Percentiles rank a stretch among this genome's conserved stretches.
Evolutionary conservation across 1,140 invertebrate genomes (phyloP).

Genomic region (Diplogasteroides magnus): DNA sequence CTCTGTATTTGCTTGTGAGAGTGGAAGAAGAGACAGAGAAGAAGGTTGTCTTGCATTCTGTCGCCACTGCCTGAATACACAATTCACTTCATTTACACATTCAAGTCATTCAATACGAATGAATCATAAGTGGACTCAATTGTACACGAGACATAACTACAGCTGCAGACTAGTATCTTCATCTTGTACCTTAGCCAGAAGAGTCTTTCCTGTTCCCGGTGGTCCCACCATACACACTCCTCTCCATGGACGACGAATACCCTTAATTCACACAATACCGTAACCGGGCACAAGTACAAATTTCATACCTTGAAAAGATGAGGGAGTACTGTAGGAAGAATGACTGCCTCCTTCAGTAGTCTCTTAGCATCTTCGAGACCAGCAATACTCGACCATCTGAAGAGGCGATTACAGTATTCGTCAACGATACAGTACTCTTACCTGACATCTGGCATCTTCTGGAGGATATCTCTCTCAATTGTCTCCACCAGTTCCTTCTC

Average conservation of each 20-base stretch:
- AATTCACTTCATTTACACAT: too few relatives aligned
- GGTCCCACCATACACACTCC: constrained; percentile 68
- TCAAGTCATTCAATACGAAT: too few relatives aligned
- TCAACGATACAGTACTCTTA: neutral
- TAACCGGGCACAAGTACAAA: constrained; percentile 68
- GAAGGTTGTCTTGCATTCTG: constrained; percentile 97
- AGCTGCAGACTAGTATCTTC: too few relatives aligned
- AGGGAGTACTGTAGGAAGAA: constrained; percentile 94
- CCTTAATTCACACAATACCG: constrained; percentile 24
- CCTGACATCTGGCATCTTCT: neutral
- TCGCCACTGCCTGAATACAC: constrained; percentile 98
- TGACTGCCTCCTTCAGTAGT: constrained; percentile 91
- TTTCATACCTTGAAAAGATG: constrained; percentile 77
- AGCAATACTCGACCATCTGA: constrained; percentile 84
- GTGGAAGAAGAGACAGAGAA: constrained; percentile 97
- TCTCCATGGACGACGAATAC: constrained; percentile 52
- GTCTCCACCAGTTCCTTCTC: neutral
- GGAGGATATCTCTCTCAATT: neutral
- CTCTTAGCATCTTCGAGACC: constrained; percentile 89
- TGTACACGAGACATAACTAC: too few relatives aligned
- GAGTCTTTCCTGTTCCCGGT: constrained; percentile 96
- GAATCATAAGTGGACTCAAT: too few relatives aligned
- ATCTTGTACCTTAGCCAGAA: constrained; percentile 97
- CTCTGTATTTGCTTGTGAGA: constrained; percentile 92
- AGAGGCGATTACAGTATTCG: neutral